Base-by-base conservation (phyloP, 2,797 vertebrate species). In the Prionace glauca region DNA sequence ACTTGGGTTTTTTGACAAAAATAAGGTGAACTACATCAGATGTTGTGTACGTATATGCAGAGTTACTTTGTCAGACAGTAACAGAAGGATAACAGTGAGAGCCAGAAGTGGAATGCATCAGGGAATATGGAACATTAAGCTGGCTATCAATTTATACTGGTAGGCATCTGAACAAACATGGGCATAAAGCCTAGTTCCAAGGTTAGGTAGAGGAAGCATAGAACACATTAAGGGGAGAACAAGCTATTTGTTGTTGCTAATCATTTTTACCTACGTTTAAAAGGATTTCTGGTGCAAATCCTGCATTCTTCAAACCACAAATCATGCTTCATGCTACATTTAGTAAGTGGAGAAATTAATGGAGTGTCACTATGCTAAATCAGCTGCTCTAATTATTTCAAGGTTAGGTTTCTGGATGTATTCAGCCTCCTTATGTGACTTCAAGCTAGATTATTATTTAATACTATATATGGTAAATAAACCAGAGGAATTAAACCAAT, bases 401-500 rank as follows among this genome's bases (percentile, higher is more conserved):
- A 67, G n/a, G 90, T 22, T 92, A 41, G 11, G 62, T 69, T 92
- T 92, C n/a, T 92, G 90, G 22, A 92, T 92, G n/a, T 22, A 67
- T 92, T 65, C n/a, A 36, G 22, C 20, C 87, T 90, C 22, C 29
- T 32, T 69, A 18, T 41, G 90, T 67, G 36, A n/a, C 24, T n/a
- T 14, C 32, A 50, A 60, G 29, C 24, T 12, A 29, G 60, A 12
- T 90, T 29, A 29, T 32, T 77, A 16, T 29, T 32, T 90, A 62
- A 94, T 71, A n/a, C 20, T 67, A 24, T 41, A 93, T n/a, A 94
- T 32, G 4, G 45, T 74, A 91, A 56, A 72, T 32, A 77, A 32
- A 94, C 36, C 26, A 74, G 26, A 95, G 18, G 4, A 26, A 56
- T 45, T 11, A 95, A 95, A 95, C 71, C 14, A 62, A 91, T 29